phyloP scores from a whole-genome alignment of 2,113 vertebrate genomes.

The Saimiri boliviensis region DNA sequence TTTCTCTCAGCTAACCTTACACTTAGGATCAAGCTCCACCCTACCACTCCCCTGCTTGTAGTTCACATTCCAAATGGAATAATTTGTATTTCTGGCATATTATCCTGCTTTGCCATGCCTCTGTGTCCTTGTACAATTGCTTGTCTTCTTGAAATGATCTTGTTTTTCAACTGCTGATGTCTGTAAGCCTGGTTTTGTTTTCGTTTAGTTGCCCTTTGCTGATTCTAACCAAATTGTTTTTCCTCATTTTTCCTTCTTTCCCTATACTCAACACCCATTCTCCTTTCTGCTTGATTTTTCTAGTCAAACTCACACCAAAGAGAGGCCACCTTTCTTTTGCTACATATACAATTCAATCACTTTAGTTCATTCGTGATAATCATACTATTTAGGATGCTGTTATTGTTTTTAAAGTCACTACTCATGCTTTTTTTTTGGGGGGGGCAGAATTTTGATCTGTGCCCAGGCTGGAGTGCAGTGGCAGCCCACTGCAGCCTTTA shows the following conservation, averaged over 20 bases:
- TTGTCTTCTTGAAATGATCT: background rate
- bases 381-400: background rate
- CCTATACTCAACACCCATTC: background rate
- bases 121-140: background rate
- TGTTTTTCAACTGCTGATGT: background rate
- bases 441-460: too few species aligned
- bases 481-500: too few species aligned
- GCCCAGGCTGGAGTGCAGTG: too few species aligned
- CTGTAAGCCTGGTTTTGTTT: background rate
- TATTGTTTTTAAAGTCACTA: slow-evolving; percentile 15
- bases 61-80: background rate
- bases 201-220: background rate
- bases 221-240: background rate
- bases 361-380: background rate
- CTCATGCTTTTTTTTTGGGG: background rate
- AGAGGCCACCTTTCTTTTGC: background rate
- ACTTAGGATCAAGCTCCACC: background rate
- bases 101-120: background rate
- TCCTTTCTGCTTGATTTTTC: slow-evolving; percentile 4
- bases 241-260: background rate
- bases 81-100: background rate
- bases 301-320: background rate
- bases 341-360: background rate
- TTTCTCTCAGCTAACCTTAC: too few species aligned
- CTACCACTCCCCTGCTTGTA: background rate